Evolutionary conservation across 2,797 vertebrate species (phyloP).

Genomic region (Megaceryle alcyon): DNA sequence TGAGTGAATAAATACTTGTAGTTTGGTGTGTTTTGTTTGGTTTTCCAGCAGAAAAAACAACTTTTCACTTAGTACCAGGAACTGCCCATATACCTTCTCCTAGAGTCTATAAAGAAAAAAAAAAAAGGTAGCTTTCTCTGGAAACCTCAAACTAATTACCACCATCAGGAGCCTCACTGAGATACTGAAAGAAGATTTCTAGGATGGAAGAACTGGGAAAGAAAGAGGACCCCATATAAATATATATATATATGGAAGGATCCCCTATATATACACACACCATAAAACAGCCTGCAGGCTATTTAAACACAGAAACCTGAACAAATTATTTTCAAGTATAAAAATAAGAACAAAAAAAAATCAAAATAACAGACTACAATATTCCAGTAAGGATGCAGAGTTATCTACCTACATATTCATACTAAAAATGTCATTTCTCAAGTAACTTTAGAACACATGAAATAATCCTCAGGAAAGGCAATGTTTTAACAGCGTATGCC

Average conservation of each 20-base stretch:
- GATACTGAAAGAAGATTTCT: background rate
- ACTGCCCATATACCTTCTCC: background rate
- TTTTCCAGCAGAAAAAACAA: background rate
- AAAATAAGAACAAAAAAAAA: background rate
- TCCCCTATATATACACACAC: background rate
- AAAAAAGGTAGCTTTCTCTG: background rate
- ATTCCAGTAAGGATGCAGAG: background rate
- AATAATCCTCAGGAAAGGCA: background rate
- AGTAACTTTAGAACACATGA: background rate
- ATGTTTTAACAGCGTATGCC: background rate
- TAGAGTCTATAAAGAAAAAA: background rate
- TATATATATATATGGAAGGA: too few species aligned
- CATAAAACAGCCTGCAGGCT: background rate
- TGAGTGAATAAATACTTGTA: background rate
- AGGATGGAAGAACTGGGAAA: background rate
- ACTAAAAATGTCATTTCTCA: background rate
- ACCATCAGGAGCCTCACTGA: background rate
- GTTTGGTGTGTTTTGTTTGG: background rate
- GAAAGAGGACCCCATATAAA: background rate
- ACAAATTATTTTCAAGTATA: background rate
- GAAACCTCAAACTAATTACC: background rate
- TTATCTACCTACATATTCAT: background rate
- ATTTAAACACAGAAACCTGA: background rate
- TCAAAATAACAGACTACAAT: background rate
- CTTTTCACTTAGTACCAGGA: background rate